Evolutionary conservation across 2,797 vertebrate genomes (phyloP).

Genomic region (Gymnodraco acuticeps): DNA sequence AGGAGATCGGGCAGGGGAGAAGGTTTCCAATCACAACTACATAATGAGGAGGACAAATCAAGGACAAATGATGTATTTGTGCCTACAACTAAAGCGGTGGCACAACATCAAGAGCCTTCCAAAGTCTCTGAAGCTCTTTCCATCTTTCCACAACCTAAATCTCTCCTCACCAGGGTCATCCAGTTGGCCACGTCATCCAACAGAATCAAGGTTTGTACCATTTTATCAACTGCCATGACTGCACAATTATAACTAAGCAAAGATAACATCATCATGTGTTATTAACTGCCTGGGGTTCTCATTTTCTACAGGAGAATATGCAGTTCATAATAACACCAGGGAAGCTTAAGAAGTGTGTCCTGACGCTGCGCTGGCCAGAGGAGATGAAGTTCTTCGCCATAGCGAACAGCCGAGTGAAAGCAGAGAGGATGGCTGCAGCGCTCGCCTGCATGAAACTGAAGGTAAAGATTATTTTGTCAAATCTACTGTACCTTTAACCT

Average conservation of each 20-base stretch:
- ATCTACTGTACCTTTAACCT: neutral
- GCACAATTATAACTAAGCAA: neutral
- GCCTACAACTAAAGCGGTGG: conserved; percentile 64
- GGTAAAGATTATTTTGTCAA: conserved; percentile 70
- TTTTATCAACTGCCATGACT: neutral
- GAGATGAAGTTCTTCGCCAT: conserved; percentile 90
- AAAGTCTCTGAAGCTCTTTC: conserved; percentile 86
- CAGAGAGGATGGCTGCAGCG: conserved; percentile 90
- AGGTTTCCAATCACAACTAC: conserved; percentile 16
- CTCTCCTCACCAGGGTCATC: conserved; percentile 88
- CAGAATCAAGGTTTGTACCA: conserved; percentile 83
- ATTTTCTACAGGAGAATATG: conserved; percentile 83
- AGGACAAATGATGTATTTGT: conserved; percentile 58
- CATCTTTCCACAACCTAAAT: conserved; percentile 91
- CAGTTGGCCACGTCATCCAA: conserved; percentile 90
- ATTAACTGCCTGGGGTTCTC: neutral
- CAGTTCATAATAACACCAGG: conserved; percentile 87
- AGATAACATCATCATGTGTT: rapidly evolving
- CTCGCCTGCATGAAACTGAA: conserved; percentile 94
- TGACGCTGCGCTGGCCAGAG: conserved; percentile 92
- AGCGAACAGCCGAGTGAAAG: conserved; percentile 85
- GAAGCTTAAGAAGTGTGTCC: conserved; percentile 89
- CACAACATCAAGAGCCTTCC: conserved; percentile 70
- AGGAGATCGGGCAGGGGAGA: conserved; percentile 72
- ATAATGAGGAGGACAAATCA: conserved; percentile 79